phyloP scores from a whole-genome alignment of 2,888 invertebrate species.

The Ischnura elegans region DNA sequence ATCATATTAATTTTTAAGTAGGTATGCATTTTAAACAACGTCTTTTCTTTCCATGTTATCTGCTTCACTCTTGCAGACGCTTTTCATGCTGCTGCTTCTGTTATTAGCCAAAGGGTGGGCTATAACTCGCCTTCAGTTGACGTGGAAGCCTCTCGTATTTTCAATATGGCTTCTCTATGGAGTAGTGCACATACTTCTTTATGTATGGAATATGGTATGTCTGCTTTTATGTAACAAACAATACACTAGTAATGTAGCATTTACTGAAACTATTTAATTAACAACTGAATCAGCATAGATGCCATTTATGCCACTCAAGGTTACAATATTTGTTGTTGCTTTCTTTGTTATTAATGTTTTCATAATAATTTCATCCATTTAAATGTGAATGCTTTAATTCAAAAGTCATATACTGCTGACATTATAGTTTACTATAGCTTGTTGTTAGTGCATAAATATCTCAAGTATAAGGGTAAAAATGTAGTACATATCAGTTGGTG shows the following conservation, averaged over 20 bases:
- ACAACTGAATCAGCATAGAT: neutral
- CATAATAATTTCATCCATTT: neutral
- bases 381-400: neutral
- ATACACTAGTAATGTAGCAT: neutral
- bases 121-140: conserved; percentile 92
- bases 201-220: conserved; percentile 97
- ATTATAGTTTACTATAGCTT: neutral
- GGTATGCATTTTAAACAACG: neutral
- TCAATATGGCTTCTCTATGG: conserved; percentile 96
- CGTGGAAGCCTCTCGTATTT: conserved; percentile 91
- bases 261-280: neutral
- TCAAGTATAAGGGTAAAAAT: no score
- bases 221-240: conserved; percentile 51
- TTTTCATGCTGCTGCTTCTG: conserved; percentile 95
- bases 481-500: no score
- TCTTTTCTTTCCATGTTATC: conserved; percentile 68
- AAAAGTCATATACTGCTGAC: neutral
- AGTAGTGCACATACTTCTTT: conserved; percentile 93
- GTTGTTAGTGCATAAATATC: no score
- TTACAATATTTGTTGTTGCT: neutral
- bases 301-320: neutral
- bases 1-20: neutral
- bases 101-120: conserved; percentile 98
- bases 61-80: conserved; percentile 83
- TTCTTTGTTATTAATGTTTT: neutral